Percentiles rank a stretch among this genome's conserved stretches.
Evolutionary conservation across 2,797 vertebrate genomes (phyloP).

Genomic region (Pantherophis alleghaniensis): DNA sequence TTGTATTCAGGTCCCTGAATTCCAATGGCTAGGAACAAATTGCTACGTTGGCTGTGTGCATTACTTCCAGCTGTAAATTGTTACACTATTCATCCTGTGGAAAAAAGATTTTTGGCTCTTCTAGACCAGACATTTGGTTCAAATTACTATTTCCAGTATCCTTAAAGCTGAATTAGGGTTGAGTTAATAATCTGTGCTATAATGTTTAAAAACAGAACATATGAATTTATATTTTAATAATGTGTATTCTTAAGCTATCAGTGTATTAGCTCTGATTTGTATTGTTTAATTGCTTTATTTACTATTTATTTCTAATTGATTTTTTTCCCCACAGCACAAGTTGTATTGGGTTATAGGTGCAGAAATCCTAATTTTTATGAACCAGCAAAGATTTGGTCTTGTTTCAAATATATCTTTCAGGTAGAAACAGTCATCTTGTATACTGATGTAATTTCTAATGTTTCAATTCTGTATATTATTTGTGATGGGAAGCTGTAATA

Average conservation of each 20-base stretch:
- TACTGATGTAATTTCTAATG: background rate
- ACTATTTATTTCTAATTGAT: background rate
- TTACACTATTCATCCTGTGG: background rate
- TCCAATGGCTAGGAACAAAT: background rate
- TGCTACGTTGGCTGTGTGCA: background rate
- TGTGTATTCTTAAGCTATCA: background rate
- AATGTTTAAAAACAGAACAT: constrained; percentile 3
- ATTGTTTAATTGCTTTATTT: background rate
- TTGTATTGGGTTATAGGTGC: background rate
- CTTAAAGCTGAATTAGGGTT: constrained; percentile 7
- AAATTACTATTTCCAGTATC: background rate
- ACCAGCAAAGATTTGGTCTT: background rate
- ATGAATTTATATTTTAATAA: background rate
- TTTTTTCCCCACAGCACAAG: background rate
- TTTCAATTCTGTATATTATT: background rate
- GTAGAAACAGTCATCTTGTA: background rate
- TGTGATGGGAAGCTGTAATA: background rate
- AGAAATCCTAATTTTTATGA: background rate
- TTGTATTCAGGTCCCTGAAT: background rate
- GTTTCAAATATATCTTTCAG: background rate
- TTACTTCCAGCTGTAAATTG: background rate
- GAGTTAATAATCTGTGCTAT: background rate
- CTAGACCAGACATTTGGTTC: background rate
- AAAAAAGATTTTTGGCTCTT: background rate
- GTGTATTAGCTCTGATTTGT: background rate